Percentiles rank a stretch among this genome's conserved stretches.
Evolutionary conservation across 1,140 invertebrate genomes (phyloP).

Genomic region (Aphidius ervi): DNA sequence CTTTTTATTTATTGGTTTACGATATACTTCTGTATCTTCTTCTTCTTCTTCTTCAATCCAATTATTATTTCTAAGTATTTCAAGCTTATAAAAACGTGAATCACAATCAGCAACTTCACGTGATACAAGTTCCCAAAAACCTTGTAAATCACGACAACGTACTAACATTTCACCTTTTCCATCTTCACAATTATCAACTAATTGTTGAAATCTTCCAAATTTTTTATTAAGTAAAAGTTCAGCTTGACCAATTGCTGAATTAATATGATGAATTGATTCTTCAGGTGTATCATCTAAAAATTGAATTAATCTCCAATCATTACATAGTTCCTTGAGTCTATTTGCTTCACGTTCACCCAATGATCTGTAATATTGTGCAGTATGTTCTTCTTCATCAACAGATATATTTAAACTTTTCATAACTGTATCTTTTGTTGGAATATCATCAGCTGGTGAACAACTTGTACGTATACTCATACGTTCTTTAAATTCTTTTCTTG

Average conservation of each 20-base stretch:
- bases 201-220: slow-evolving; percentile 61
- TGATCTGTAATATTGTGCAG: slow-evolving; percentile 55
- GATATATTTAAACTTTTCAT: slow-evolving; percentile 45
- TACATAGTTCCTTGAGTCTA: slow-evolving; percentile 47
- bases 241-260: slow-evolving; percentile 65
- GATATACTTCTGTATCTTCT: slow-evolving; percentile 17
- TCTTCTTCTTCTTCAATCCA: slow-evolving; percentile 53
- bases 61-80: slow-evolving; percentile 47
- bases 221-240: slow-evolving; percentile 64
- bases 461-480: slow-evolving; percentile 38
- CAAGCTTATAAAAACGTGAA: slow-evolving; percentile 54
- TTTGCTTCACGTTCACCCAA: slow-evolving; percentile 52
- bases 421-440: slow-evolving; percentile 44
- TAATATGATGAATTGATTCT: slow-evolving; percentile 58
- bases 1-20: slow-evolving; percentile 8
- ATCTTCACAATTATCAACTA: slow-evolving; percentile 63
- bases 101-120: slow-evolving; percentile 62
- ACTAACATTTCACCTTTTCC: slow-evolving; percentile 59
- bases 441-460: slow-evolving; percentile 19
- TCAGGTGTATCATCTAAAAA: slow-evolving; percentile 37
- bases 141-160: slow-evolving; percentile 63
- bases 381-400: slow-evolving; percentile 46
- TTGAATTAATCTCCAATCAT: slow-evolving; percentile 47
- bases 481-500: slow-evolving; percentile 46
- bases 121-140: slow-evolving; percentile 74